phyloP scores from a whole-genome alignment of 1,140 invertebrate species.

The Megalonaias nervosa region DNA sequence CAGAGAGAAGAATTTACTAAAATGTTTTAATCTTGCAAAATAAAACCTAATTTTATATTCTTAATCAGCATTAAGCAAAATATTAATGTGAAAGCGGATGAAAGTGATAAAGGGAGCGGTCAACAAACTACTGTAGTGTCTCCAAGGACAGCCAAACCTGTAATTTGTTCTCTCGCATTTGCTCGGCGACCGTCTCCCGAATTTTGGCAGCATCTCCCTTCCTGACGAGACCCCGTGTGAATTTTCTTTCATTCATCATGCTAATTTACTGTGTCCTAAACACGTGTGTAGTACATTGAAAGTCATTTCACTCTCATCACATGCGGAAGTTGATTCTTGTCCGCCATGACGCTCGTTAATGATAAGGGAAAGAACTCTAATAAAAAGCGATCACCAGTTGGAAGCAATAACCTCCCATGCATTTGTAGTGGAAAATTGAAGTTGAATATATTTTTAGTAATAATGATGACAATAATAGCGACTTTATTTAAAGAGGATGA shows the following conservation, averaged over 20 bases:
- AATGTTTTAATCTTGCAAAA: too few species aligned
- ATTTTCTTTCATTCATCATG: constrained; percentile 39
- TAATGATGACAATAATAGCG: too few species aligned
- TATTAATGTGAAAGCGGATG: not conserved
- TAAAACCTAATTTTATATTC: too few species aligned
- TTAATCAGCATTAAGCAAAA: too few species aligned
- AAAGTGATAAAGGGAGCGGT: constrained; percentile 7
- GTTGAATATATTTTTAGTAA: too few species aligned
- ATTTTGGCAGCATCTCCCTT: constrained; percentile 47
- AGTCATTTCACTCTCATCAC: not conserved
- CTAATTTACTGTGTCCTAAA: not conserved
- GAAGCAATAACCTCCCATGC: too few species aligned
- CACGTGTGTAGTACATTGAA: not conserved
- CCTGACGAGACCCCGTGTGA: constrained; percentile 40
- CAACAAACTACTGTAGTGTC: not conserved
- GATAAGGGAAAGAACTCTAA: not conserved
- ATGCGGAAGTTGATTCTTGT: not conserved
- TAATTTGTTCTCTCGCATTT: constrained; percentile 42
- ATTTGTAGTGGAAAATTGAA: too few species aligned
- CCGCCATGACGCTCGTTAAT: not conserved
- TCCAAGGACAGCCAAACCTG: constrained; percentile 28
- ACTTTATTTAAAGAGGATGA: too few species aligned
- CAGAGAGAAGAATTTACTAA: too few species aligned
- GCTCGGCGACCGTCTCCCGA: constrained; percentile 41
- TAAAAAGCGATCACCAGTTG: too few species aligned